phyloP scores from a whole-genome alignment of 2,888 invertebrate species.

The Chloromyia formosa region DNA sequence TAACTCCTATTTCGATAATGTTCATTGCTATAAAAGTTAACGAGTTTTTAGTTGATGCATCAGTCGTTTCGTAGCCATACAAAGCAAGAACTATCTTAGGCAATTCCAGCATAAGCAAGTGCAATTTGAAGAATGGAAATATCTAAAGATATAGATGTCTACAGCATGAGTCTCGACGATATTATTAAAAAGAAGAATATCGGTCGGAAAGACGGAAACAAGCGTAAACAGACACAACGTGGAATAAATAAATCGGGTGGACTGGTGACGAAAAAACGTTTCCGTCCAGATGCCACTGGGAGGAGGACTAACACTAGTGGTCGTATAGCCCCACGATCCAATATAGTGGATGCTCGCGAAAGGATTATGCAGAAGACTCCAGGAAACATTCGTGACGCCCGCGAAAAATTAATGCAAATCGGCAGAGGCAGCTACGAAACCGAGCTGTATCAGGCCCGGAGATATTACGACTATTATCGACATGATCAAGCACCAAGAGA shows the following conservation, averaged over 20 bases:
- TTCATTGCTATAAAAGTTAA: no score
- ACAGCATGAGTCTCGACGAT: constrained; percentile 58
- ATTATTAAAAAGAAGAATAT: constrained; percentile 57
- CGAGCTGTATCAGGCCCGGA: constrained; percentile 73
- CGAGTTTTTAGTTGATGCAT: no score
- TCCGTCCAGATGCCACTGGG: background rate
- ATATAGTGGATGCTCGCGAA: constrained; percentile 74
- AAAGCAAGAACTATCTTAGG: no score
- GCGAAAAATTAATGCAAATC: constrained; percentile 80
- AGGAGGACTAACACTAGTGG: constrained; percentile 5
- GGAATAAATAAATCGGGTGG: constrained; percentile 14
- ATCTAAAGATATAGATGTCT: no score
- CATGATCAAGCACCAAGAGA: background rate
- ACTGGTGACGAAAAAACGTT: background rate
- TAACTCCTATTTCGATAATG: no score
- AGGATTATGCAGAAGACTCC: constrained; percentile 83
- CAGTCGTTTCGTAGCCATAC: no score
- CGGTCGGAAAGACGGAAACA: constrained; percentile 43
- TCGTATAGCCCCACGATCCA: background rate
- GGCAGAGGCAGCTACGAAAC: constrained; percentile 80
- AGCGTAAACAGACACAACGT: background rate
- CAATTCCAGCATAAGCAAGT: no score
- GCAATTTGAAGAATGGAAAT: no score
- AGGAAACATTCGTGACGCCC: constrained; percentile 78
- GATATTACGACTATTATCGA: constrained; percentile 55